Evolutionary conservation across 2,113 vertebrate species (phyloP).

Genomic region (Thermophis baileyi): DNA sequence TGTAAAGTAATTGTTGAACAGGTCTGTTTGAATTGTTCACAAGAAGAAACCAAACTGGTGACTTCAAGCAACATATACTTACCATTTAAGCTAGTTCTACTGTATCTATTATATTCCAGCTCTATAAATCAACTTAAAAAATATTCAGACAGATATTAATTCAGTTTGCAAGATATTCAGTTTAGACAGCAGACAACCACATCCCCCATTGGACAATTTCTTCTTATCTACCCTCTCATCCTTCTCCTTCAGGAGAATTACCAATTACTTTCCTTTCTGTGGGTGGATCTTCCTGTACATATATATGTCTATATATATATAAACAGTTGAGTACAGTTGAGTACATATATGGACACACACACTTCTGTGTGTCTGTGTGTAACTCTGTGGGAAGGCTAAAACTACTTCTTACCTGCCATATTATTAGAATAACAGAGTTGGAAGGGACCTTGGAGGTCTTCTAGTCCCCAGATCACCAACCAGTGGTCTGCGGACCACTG

Average conservation of each 20-base stretch:
- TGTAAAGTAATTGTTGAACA: background rate
- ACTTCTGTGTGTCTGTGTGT: too few relatives aligned
- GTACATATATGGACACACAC: background rate
- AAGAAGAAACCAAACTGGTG: background rate
- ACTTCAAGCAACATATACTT: too few relatives aligned
- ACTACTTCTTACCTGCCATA: background rate
- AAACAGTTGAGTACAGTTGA: too few relatives aligned
- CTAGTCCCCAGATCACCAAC: too few relatives aligned
- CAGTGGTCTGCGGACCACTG: too few relatives aligned
- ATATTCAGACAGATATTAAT: too few relatives aligned
- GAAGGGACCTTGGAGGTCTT: too few relatives aligned
- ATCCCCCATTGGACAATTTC: background rate
- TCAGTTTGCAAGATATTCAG: background rate
- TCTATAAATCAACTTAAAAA: too few relatives aligned
- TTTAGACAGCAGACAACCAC: background rate
- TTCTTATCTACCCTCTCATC: too few relatives aligned
- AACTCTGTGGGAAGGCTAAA: background rate
- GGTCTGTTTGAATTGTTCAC: background rate
- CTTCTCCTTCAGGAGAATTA: background rate
- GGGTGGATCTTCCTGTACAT: background rate
- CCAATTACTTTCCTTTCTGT: background rate
- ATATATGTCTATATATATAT: background rate
- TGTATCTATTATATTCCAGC: too few relatives aligned
- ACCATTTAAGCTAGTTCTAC: too few relatives aligned
- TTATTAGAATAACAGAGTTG: too few relatives aligned